These are phyloP conservation scores for Ceyx melanurus DNA, from an alignment of 2,113 vertebrate species.

Conservation along the genomic window DNA sequence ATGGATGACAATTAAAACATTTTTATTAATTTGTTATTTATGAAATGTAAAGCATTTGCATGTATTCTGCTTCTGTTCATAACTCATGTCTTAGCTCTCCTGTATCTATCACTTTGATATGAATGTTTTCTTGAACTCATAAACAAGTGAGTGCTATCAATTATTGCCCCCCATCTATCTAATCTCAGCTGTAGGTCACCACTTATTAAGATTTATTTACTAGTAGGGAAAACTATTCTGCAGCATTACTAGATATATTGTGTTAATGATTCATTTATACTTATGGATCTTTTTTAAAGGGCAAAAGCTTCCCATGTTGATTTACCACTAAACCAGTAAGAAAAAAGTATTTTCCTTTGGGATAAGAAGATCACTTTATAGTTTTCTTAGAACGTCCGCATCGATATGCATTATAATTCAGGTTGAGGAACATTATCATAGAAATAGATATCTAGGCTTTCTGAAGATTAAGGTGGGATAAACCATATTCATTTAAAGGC, in stretches of 20 bases:
- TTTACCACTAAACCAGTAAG: background rate
- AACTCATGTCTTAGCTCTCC: background rate
- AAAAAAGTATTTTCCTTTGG: background rate
- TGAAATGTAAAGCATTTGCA: background rate
- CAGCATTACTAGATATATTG: background rate
- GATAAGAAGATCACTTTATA: background rate
- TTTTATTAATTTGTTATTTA: slow-evolving; percentile 1
- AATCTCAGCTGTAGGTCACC: background rate
- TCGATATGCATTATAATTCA: no score
- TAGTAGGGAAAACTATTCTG: no score
- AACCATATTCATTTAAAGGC: background rate
- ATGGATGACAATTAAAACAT: background rate
- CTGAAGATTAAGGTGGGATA: background rate
- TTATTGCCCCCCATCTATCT: background rate
- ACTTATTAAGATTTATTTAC: background rate
- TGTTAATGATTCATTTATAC: background rate
- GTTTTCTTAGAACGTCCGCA: background rate
- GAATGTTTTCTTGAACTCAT: background rate
- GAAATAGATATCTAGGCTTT: background rate
- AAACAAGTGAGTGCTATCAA: background rate
- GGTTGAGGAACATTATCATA: background rate
- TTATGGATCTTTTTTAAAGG: background rate
- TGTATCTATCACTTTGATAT: background rate
- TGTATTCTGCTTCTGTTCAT: background rate
- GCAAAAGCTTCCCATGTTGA: background rate